Evolutionary conservation across 2,888 invertebrate species (phyloP).

Genomic region (Epinotia ramella): DNA sequence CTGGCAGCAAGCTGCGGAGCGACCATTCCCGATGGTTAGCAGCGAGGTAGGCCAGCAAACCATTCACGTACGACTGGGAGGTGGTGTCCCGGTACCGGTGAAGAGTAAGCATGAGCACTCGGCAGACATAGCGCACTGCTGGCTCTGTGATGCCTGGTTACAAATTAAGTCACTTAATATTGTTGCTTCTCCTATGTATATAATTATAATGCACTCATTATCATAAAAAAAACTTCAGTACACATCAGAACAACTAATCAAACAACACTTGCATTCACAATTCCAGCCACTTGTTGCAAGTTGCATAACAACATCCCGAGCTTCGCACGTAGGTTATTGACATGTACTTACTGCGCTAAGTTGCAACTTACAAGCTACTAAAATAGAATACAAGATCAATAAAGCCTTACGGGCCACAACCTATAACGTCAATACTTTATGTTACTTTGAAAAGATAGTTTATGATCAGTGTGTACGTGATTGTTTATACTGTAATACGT

Average conservation of each 20-base stretch:
- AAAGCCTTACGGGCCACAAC: constrained; percentile 32
- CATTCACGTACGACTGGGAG: constrained; percentile 91
- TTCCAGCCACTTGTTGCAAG: constrained; percentile 24
- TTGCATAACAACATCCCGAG: constrained; percentile 19
- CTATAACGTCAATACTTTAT: constrained; percentile 35
- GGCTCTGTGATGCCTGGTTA: constrained; percentile 90
- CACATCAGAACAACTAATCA: background rate
- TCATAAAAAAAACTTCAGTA: background rate
- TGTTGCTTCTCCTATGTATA: background rate
- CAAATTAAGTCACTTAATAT: constrained; percentile 3
- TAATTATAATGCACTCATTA: background rate
- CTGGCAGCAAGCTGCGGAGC: constrained; percentile 87
- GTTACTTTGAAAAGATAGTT: background rate
- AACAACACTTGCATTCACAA: background rate
- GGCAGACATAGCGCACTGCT: constrained; percentile 91
- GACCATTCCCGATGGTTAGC: constrained; percentile 89
- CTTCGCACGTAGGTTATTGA: constrained; percentile 17
- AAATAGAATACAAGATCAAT: constrained; percentile 46
- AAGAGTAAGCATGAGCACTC: constrained; percentile 90
- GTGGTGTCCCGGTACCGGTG: constrained; percentile 92
- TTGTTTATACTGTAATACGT: background rate
- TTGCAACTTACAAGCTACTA: constrained; percentile 39
- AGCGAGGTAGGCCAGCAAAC: constrained; percentile 88
- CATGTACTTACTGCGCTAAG: constrained; percentile 4
- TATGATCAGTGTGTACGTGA: background rate